A percentile compares a stretch with the other conserved stretches of the same genome.
Conservation (phyloP, 2,888 invertebrate species). For the Autographa gamma region DNA sequence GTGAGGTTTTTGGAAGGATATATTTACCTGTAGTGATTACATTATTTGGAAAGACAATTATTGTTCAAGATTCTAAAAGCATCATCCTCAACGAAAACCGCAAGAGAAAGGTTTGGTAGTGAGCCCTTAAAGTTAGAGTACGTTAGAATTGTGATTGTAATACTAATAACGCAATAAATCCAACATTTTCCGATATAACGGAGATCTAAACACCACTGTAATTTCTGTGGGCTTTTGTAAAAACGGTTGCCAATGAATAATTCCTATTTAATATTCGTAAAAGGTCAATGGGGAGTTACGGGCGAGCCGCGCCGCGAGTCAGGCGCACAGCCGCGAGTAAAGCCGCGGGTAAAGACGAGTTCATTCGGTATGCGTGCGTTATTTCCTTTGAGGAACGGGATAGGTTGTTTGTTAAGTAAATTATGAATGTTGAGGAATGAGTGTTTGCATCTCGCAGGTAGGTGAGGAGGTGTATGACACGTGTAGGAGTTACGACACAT, state of each 20-base stretch:
- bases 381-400: constrained; percentile 15
- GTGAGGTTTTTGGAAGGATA: too few species aligned
- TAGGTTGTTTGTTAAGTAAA: constrained; percentile 13
- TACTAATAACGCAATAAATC: neutral
- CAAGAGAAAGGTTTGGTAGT: too few species aligned
- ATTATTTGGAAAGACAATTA: too few species aligned
- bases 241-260: constrained; percentile 1
- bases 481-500: neutral
- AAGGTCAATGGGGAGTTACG: constrained; percentile 14
- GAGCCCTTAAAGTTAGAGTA: neutral
- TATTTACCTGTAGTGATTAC: too few species aligned
- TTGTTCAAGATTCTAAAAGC: too few species aligned
- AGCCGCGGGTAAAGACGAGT: neutral
- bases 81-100: too few species aligned
- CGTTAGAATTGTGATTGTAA: neutral
- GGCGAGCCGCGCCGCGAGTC: neutral
- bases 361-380: neutral
- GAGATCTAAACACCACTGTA: neutral
- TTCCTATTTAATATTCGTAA: constrained; percentile 11
- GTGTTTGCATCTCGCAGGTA: neutral
- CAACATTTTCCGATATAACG: neutral
- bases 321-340: too few species aligned
- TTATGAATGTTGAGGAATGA: constrained; percentile 7
- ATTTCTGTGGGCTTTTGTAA: neutral
- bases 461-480: neutral